A percentile compares a stretch with the other conserved stretches of the same genome.
Evolutionary conservation across 2,888 invertebrate genomes (phyloP).

Genomic region (Ischnura elegans): DNA sequence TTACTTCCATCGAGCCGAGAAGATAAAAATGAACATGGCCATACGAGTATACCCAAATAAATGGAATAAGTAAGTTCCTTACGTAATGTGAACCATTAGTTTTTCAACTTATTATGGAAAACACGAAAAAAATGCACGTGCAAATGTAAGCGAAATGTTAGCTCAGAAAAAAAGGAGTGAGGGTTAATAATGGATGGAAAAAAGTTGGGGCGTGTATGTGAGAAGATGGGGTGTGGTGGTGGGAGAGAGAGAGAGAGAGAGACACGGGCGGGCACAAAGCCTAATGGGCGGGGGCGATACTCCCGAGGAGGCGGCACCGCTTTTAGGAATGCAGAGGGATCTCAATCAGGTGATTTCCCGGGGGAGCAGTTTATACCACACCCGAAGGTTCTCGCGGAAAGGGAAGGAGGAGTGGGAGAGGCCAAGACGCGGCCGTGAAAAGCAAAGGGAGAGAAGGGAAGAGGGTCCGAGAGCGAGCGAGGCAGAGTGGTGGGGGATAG

Average conservation of each 20-base stretch:
- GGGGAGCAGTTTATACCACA: slow-evolving; percentile 66
- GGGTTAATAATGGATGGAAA: not conserved
- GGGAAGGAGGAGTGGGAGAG: not conserved
- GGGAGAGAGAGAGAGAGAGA: not conserved
- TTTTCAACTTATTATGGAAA: too few relatives aligned
- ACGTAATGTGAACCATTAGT: too few relatives aligned
- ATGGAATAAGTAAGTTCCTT: too few relatives aligned
- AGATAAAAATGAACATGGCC: too few relatives aligned
- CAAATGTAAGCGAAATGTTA: too few relatives aligned
- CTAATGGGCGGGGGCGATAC: slow-evolving; percentile 56
- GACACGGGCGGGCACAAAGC: slow-evolving; percentile 39
- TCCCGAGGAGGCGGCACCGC: not conserved
- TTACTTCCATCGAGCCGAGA: too few relatives aligned
- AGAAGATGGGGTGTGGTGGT: not conserved
- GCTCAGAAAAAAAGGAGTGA: not conserved
- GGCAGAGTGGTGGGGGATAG: not conserved
- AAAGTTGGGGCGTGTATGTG: not conserved
- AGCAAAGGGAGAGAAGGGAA: not conserved
- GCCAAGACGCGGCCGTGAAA: slow-evolving; percentile 3
- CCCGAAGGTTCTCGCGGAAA: slow-evolving; percentile 53
- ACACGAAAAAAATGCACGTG: too few relatives aligned
- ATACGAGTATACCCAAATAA: too few relatives aligned
- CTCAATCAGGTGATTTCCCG: slow-evolving; percentile 66
- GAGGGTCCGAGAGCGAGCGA: not conserved
- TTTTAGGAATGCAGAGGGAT: slow-evolving; percentile 67